Evolutionary conservation across 2,113 vertebrate genomes (phyloP).

Genomic region (Lontra canadensis): DNA sequence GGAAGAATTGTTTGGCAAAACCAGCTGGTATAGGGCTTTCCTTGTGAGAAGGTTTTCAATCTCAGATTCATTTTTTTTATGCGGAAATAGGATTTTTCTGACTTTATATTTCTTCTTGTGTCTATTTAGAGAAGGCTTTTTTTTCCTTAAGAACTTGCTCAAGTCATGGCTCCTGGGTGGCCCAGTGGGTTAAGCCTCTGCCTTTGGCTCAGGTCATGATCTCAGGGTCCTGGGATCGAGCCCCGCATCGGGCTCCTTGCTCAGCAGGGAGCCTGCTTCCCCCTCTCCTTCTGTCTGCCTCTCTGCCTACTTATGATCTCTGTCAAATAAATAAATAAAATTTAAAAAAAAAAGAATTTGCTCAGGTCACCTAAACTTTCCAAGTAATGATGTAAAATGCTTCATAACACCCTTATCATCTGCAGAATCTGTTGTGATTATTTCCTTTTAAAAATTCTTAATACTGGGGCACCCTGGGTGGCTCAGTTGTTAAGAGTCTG

Average conservation of each 20-base stretch:
- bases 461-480: background rate
- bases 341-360: background rate
- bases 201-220: too few relatives aligned
- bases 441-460: background rate
- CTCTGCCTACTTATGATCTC: too few relatives aligned
- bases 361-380: background rate
- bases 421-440: background rate
- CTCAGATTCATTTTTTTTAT: conserved; percentile 1
- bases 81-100: background rate
- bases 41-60: background rate
- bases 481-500: too few relatives aligned
- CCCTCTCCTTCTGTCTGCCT: too few relatives aligned
- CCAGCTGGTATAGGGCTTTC: background rate
- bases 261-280: too few relatives aligned
- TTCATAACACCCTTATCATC: background rate
- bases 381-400: background rate
- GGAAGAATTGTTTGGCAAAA: background rate
- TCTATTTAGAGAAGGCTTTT: background rate
- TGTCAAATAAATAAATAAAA: too few relatives aligned
- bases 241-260: too few relatives aligned
- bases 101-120: background rate
- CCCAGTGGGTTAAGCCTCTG: too few relatives aligned
- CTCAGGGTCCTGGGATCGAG: too few relatives aligned
- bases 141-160: too few relatives aligned
- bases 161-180: background rate